Percentiles rank a stretch among this genome's conserved stretches.
Evolutionary conservation across 37 sponge, comb jelly and placozoan genomes (phyloP).

Genomic region (Diacarnus erythraeanus): DNA sequence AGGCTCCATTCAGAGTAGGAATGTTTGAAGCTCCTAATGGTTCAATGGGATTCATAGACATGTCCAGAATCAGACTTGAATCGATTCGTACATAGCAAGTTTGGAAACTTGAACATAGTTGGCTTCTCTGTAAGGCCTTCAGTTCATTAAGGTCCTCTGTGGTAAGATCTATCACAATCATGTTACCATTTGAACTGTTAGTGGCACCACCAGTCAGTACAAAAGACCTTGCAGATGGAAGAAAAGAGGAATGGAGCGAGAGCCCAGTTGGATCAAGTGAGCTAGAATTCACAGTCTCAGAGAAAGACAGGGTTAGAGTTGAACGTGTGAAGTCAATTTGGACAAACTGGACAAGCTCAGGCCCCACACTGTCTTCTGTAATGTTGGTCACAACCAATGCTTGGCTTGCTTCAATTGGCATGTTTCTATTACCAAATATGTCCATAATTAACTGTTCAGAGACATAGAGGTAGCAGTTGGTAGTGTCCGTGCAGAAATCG

Average conservation of each 20-base stretch:
- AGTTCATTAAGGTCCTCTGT: conserved; percentile 74
- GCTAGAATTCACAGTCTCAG: conserved; percentile 76
- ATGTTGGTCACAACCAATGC: conserved; percentile 48
- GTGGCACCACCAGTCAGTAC: conserved; percentile 53
- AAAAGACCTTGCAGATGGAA: conserved; percentile 23
- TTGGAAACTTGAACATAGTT: conserved; percentile 47
- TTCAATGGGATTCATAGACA: conserved; percentile 42
- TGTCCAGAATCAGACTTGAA: conserved; percentile 48
- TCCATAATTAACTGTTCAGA: conserved; percentile 26
- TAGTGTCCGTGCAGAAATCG: conserved; percentile 57
- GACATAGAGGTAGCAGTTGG: conserved; percentile 59
- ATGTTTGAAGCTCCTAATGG: conserved; percentile 22
- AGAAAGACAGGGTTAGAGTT: conserved; percentile 67
- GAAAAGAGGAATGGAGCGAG: conserved; percentile 52
- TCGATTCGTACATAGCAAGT: conserved; percentile 65
- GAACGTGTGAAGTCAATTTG: conserved; percentile 59
- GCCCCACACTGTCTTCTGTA: conserved; percentile 39
- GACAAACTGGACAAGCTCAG: conserved; percentile 36
- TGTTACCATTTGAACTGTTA: conserved; percentile 37
- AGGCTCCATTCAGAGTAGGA: conserved; percentile 9
- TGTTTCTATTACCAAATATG: conserved; percentile 59
- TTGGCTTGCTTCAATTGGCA: conserved; percentile 4
- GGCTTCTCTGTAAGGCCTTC: conserved; percentile 54
- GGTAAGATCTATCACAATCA: conserved; percentile 49
- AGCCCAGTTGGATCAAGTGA: conserved; percentile 48